phyloP scores from a whole-genome alignment of 2,888 invertebrate species.

The Cordilura impudica region DNA sequence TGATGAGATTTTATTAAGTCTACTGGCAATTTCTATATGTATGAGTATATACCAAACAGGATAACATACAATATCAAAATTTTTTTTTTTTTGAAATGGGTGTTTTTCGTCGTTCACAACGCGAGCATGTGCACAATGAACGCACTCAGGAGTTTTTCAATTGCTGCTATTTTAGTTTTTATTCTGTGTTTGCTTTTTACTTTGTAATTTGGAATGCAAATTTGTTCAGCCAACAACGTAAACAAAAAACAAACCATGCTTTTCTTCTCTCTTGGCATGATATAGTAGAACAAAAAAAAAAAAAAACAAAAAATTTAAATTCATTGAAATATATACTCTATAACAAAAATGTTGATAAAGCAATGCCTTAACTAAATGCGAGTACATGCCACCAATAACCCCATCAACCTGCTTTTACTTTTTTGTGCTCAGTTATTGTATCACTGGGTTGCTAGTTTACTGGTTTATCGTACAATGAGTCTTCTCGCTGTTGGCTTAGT shows the following conservation, averaged over 20 bases:
- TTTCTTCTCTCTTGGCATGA: constrained; percentile 18
- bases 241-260: constrained; percentile 27
- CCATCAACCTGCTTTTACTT: constrained; percentile 56
- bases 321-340: no score
- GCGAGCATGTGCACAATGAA: constrained; percentile 51
- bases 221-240: constrained; percentile 49
- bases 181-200: constrained; percentile 20
- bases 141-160: constrained; percentile 35
- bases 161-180: background rate
- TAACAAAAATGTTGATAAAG: constrained; percentile 55
- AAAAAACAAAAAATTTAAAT: background rate
- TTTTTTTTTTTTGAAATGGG: background rate
- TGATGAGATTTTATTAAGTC: background rate
- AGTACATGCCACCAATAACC: constrained; percentile 53
- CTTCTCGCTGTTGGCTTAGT: constrained; percentile 39
- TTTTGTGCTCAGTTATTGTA: constrained; percentile 50
- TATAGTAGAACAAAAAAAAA: background rate
- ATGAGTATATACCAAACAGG: background rate
- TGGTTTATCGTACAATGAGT: constrained; percentile 64
- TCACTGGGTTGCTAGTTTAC: constrained; percentile 69
- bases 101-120: background rate
- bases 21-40: background rate
- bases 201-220: constrained; percentile 56
- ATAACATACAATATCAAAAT: background rate
- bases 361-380: constrained; percentile 55